These are phyloP conservation scores for Zelleria hepariella DNA, from an alignment of 2,888 invertebrate species.

Conservation along the genomic window DNA sequence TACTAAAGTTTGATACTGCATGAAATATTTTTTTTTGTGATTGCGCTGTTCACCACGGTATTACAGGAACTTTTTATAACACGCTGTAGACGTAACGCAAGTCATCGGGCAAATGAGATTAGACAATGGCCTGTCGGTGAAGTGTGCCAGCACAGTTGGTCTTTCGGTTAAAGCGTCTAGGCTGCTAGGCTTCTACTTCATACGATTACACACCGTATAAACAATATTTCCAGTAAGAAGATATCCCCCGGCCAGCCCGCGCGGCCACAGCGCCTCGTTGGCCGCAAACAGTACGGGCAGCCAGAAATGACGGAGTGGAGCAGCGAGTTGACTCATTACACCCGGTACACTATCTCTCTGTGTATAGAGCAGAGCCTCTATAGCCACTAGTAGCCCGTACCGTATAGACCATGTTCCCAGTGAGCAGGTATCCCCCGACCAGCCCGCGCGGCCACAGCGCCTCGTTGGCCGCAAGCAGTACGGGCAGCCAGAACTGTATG, in stretches of 20 bases:
- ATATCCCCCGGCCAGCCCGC: slow-evolving; percentile 92
- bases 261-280: slow-evolving; percentile 83
- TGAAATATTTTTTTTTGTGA: too few species aligned
- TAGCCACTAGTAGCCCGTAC: slow-evolving; percentile 60
- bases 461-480: slow-evolving; percentile 80
- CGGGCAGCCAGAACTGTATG: slow-evolving; percentile 94
- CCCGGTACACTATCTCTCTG: slow-evolving; percentile 94
- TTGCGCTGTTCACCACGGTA: too few species aligned
- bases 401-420: slow-evolving; percentile 97
- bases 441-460: slow-evolving; percentile 84
- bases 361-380: slow-evolving; percentile 78
- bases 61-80: too few species aligned
- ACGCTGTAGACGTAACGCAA: too few species aligned
- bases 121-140: too few species aligned
- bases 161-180: too few species aligned
- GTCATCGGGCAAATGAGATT: too few species aligned
- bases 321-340: slow-evolving; percentile 97
- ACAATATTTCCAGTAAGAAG: slow-evolving; percentile 95
- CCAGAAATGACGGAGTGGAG: slow-evolving; percentile 98
- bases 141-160: too few species aligned
- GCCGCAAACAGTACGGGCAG: slow-evolving; percentile 82
- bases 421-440: slow-evolving; percentile 92
- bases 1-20: too few species aligned
- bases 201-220: slow-evolving; percentile 96
- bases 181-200: too few species aligned